Conservation (phyloP, 2,888 invertebrate species). For the Trichopoda pennipes region DNA sequence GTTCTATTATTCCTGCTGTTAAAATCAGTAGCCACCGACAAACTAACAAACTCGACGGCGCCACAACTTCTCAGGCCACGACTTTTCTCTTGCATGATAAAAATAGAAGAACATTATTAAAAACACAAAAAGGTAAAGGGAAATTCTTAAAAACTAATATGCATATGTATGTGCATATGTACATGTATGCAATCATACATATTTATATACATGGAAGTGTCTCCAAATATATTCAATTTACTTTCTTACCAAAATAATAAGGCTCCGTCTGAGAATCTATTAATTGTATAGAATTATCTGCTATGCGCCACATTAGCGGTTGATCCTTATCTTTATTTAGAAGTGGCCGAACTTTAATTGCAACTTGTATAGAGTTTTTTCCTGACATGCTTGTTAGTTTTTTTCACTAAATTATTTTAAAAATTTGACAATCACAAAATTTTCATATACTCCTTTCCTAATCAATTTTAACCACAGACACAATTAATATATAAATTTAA, state of each 20-base stretch:
- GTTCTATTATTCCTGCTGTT: too few species aligned
- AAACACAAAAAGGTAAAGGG: neutral
- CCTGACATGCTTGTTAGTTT: constrained; percentile 67
- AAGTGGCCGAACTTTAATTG: constrained; percentile 87
- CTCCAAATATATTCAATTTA: neutral
- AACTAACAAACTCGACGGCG: too few species aligned
- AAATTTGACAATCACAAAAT: too few species aligned
- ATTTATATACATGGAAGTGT: too few species aligned
- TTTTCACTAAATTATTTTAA: neutral
- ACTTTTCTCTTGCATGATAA: constrained; percentile 20
- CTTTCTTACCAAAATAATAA: constrained; percentile 81
- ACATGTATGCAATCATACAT: neutral
- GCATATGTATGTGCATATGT: neutral
- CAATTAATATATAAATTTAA: too few species aligned
- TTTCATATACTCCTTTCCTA: too few species aligned
- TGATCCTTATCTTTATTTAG: constrained; percentile 85
- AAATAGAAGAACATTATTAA: constrained; percentile 46
- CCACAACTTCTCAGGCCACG: too few species aligned
- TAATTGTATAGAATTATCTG: constrained; percentile 83
- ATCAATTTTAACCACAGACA: too few species aligned
- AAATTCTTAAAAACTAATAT: neutral
- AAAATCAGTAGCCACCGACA: too few species aligned
- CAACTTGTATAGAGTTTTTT: constrained; percentile 85
- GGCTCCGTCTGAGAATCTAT: constrained; percentile 82
- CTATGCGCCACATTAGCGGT: constrained; percentile 84